These are phyloP conservation scores for Liasis olivaceus DNA, from an alignment of 2,797 vertebrate genomes.

Conservation along the genomic window DNA sequence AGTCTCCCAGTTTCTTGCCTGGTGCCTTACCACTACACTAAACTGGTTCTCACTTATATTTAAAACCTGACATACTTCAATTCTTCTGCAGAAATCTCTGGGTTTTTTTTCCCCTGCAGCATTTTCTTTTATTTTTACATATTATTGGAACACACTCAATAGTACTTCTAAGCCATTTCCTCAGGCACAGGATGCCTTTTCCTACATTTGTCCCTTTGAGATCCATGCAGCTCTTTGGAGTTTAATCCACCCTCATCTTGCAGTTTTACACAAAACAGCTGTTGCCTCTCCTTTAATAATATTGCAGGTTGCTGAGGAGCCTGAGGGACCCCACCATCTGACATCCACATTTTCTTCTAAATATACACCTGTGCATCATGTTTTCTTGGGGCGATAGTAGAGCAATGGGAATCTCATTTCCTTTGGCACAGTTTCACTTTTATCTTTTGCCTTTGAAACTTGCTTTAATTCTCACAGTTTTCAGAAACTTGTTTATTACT, in stretches of 20 bases:
- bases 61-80: neutral
- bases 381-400: slow-evolving; percentile 54
- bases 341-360: slow-evolving; percentile 55
- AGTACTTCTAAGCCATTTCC: slow-evolving; percentile 54
- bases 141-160: slow-evolving; percentile 30
- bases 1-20: neutral
- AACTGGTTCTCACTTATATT: neutral
- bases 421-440: slow-evolving; percentile 46
- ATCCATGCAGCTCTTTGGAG: slow-evolving; percentile 44
- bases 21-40: neutral
- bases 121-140: slow-evolving; percentile 37
- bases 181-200: slow-evolving; percentile 46
- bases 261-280: slow-evolving; percentile 55
- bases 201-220: slow-evolving; percentile 49
- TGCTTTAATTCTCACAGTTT: slow-evolving; percentile 35
- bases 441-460: slow-evolving; percentile 29
- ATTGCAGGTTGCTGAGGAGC: slow-evolving; percentile 39
- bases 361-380: slow-evolving; percentile 31
- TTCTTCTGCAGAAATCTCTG: slow-evolving; percentile 12
- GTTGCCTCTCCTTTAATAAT: slow-evolving; percentile 47
- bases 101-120: neutral
- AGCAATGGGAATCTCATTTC: slow-evolving; percentile 42
- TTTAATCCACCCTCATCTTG: slow-evolving; percentile 54
- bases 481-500: slow-evolving; percentile 9
- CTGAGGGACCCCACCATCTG: slow-evolving; percentile 42